phyloP scores from a whole-genome alignment of 2,888 invertebrate species.

The Orthonevra nobilis region DNA sequence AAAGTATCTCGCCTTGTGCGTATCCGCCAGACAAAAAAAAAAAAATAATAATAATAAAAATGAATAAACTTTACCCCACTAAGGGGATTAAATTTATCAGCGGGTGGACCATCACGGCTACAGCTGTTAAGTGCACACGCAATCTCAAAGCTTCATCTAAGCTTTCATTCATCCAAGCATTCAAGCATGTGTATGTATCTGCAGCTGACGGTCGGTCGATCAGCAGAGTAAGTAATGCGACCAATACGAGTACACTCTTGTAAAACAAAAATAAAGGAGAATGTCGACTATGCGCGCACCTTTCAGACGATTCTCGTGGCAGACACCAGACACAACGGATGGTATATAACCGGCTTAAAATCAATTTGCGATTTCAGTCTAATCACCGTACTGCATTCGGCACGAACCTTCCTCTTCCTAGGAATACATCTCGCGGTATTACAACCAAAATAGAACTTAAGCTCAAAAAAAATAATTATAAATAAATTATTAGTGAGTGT shows the following conservation, averaged over 20 bases:
- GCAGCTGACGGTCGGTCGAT: constrained; percentile 23
- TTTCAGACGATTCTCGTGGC: constrained; percentile 64
- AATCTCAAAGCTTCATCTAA: constrained; percentile 61
- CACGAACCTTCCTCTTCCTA: constrained; percentile 53
- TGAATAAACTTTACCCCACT: constrained; percentile 22
- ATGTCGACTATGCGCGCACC: constrained; percentile 67
- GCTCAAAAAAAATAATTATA: no score
- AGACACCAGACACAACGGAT: constrained; percentile 75
- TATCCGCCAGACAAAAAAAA: constrained; percentile 44
- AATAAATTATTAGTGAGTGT: no score
- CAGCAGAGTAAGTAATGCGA: constrained; percentile 16
- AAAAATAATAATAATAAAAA: constrained; percentile 7
- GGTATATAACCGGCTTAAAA: constrained; percentile 81
- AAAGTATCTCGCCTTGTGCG: constrained; percentile 50
- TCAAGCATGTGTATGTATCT: constrained; percentile 35
- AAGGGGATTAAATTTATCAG: constrained; percentile 5
- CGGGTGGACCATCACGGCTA: constrained; percentile 27
- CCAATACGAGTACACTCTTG: constrained; percentile 18
- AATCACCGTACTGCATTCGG: constrained; percentile 79
- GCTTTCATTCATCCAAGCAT: constrained; percentile 66
- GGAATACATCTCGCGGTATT: constrained; percentile 21
- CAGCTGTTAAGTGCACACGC: constrained; percentile 40
- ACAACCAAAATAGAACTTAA: no score
- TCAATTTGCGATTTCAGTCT: constrained; percentile 81
- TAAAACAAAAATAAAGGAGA: constrained; percentile 56